Evolutionary conservation across 35 echinoderm and acorn worm species (phyloP).

Genomic region (Stichopus chloronotus): DNA sequence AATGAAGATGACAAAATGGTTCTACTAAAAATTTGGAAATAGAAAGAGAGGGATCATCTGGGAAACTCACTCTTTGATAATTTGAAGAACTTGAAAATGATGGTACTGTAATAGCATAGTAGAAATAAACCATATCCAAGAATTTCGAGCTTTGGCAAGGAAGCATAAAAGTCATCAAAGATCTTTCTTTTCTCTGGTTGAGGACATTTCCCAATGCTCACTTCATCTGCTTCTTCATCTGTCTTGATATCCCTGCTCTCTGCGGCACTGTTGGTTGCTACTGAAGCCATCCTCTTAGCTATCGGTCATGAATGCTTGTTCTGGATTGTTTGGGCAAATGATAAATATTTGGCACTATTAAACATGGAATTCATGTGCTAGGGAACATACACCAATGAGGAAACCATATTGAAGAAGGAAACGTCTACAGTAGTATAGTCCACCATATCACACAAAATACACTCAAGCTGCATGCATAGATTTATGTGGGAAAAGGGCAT

Average conservation of each 20-base stretch:
- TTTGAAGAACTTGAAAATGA: not conserved
- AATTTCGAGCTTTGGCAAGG: not conserved
- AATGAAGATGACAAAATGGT: no score
- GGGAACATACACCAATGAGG: not conserved
- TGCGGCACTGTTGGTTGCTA: not conserved
- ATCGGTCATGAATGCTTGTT: no score
- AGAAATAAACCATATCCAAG: not conserved
- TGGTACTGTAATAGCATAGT: not conserved
- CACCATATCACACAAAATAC: no score
- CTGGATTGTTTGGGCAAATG: not conserved
- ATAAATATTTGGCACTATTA: not conserved
- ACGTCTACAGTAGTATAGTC: no score
- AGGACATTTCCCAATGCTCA: not conserved
- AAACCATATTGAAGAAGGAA: not conserved
- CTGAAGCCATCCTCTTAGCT: not conserved
- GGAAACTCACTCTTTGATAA: conserved; percentile 31
- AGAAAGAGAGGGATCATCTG: not conserved
- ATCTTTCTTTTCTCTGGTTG: not conserved
- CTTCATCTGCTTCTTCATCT: not conserved
- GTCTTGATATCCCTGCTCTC: not conserved
- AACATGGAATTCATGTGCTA: not conserved
- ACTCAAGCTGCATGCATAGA: no score
- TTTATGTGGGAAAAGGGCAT: no score
- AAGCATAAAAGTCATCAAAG: conserved; percentile 12
- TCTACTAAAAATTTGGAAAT: no score